A percentile compares a stretch with the other conserved stretches of the same genome.
These are phyloP conservation scores for Ceyx cyanopectus DNA, from an alignment of 2,113 vertebrate species.

Conservation along the genomic window DNA sequence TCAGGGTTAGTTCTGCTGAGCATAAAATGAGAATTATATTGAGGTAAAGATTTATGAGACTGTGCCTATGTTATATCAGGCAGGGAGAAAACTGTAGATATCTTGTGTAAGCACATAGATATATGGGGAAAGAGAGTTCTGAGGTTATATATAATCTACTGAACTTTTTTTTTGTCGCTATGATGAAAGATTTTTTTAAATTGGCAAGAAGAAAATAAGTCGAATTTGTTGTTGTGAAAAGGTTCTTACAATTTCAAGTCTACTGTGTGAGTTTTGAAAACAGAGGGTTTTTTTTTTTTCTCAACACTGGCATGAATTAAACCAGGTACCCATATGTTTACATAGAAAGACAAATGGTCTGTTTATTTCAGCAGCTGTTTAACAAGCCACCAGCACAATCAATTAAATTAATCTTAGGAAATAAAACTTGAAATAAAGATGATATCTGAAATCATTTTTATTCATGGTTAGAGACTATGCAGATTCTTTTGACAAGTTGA, in stretches of 20 bases:
- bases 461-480: slow-evolving; percentile 77
- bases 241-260: not conserved
- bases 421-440: slow-evolving; percentile 74
- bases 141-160: not conserved
- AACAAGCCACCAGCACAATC: slow-evolving; percentile 60
- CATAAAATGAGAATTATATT: not conserved
- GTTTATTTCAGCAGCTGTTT: slow-evolving; percentile 66
- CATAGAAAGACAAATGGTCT: slow-evolving; percentile 41
- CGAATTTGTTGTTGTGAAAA: not conserved
- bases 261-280: not conserved
- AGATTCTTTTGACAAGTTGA: slow-evolving; percentile 76
- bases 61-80: not conserved
- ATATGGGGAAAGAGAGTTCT: not conserved
- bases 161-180: not conserved
- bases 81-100: not conserved
- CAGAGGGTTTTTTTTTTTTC: not conserved
- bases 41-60: not conserved
- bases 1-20: not conserved
- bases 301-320: not conserved
- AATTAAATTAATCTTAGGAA: slow-evolving; percentile 79
- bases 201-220: not conserved
- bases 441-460: slow-evolving; percentile 80
- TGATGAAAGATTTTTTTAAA: not conserved
- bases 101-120: not conserved
- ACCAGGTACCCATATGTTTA: slow-evolving; percentile 4